phyloP scores from a whole-genome alignment of 2,888 invertebrate genomes.

The Anorthoa munda region DNA sequence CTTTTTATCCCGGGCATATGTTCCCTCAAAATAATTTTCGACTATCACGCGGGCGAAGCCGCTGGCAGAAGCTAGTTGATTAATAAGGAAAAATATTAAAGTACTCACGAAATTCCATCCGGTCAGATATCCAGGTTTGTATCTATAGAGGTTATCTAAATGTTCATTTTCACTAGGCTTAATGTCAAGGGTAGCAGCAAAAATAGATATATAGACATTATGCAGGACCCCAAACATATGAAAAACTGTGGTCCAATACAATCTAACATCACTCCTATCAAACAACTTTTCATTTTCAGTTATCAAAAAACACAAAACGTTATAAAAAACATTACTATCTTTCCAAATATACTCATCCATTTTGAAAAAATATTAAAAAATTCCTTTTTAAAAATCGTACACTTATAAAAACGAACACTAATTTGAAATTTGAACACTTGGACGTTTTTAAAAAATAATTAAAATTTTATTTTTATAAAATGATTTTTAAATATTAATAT shows the following conservation, averaged over 20 bases:
- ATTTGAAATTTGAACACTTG: conserved; percentile 26
- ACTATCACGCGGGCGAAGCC: too few species aligned
- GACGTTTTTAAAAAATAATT: conserved; percentile 7
- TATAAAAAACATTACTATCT: conserved; percentile 83
- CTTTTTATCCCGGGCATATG: too few species aligned
- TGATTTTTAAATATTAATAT: conserved; percentile 4
- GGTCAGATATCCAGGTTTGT: conserved; percentile 76
- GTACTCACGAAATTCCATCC: conserved; percentile 88
- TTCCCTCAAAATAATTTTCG: too few species aligned
- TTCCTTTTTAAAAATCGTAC: conserved; percentile 1
- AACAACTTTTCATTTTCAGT: conserved; percentile 86
- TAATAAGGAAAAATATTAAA: background rate
- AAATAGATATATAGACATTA: conserved; percentile 73
- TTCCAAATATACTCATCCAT: conserved; percentile 82
- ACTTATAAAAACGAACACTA: background rate
- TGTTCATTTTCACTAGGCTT: conserved; percentile 61
- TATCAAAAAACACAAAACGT: conserved; percentile 83
- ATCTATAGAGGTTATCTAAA: conserved; percentile 76
- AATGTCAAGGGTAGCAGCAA: conserved; percentile 72
- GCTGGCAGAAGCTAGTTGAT: too few species aligned
- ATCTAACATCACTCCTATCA: conserved; percentile 79
- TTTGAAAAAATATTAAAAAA: conserved; percentile 43
- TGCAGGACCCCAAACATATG: conserved; percentile 77
- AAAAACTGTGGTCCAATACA: conserved; percentile 84
- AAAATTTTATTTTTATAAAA: background rate